Evolutionary conservation across 2,113 vertebrate genomes (phyloP), one percentile per base, ranked within the genome.

Genomic region (Forbesichthys papilliferus): DNA sequence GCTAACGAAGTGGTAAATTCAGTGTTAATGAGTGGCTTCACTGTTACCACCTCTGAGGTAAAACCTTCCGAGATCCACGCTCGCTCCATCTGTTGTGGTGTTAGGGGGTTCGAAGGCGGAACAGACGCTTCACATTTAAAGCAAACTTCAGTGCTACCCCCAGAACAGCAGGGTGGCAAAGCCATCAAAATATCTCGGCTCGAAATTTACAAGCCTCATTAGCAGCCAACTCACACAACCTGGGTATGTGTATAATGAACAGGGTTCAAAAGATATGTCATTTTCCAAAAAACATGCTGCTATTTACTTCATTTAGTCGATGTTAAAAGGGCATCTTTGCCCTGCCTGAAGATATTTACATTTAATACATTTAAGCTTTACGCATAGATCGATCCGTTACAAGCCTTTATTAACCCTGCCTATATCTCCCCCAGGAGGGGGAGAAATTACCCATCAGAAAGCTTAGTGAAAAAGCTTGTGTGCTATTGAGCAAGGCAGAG

Each of bases 1-100:
- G 96, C 95, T 98, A 99, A 98, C 95, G 86, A 99, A 99, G 96
- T 98, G 96, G 94, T 98, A 98, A 98, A 98, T 99, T 98, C 96
- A 98, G 98, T 95, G 96, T 98, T 99, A 99, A 99, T 99, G 96
- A 99, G 95, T 95, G 95, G 95, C 95, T 96, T 96, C 96, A 95
- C 95, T 97, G 95, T 95, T 97, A 94, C 93, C 96, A 97, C 95
- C 95, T 97, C 94, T 78, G 94, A 96, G 94, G 95, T 95, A 98
- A 96, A 98, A 94, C 93, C 95, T 95, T 96, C 93, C 92, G 85
- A 83, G 91, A 92, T 94, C 94, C 92, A 93, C 92, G 93, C 93
- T 95, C 93, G 86, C 92, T 85, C 96, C 97, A 98, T 99, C 96
- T 99, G 97, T 95, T 95, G 88, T 93, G 92, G 96, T 98, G 96